phyloP scores from a whole-genome alignment of 2,113 vertebrate genomes.

The Equus przewalskii region DNA sequence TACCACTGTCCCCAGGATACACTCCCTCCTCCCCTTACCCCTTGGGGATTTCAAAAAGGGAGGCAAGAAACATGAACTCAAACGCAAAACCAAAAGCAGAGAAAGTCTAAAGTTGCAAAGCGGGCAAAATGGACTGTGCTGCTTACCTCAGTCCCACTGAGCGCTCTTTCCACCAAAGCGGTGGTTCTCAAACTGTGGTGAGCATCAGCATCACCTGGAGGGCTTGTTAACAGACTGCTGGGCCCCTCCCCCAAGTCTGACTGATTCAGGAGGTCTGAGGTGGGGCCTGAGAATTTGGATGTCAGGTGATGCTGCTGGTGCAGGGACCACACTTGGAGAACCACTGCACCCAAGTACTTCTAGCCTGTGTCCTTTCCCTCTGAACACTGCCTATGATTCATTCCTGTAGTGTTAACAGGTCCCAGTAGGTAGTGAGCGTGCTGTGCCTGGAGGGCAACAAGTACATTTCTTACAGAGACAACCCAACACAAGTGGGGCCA shows the following conservation, averaged over 20 bases:
- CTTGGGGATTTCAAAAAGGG: conserved; percentile 44
- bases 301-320: conserved; percentile 53
- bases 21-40: not conserved
- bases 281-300: not conserved
- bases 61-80: conserved; percentile 16
- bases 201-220: conserved; percentile 74
- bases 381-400: not conserved
- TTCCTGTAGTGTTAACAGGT: conserved; percentile 45
- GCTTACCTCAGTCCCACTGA: conserved; percentile 70
- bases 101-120: not conserved
- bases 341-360: conserved; percentile 17
- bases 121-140: not conserved
- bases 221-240: not conserved
- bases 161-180: conserved; percentile 49
- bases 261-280: not conserved
- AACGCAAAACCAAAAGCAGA: conserved; percentile 35
- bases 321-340: conserved; percentile 66
- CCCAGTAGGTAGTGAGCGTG: not conserved
- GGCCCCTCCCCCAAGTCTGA: not conserved
- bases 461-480: not conserved
- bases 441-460: not conserved
- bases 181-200: conserved; percentile 70
- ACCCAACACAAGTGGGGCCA: conserved; percentile 11
- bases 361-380: conserved; percentile 36
- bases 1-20: not conserved